Percentiles rank a stretch among this genome's conserved stretches.
These are phyloP conservation scores for Sarcophaga subvicina DNA, from an alignment of 2,888 invertebrate species.

Conservation along the genomic window DNA sequence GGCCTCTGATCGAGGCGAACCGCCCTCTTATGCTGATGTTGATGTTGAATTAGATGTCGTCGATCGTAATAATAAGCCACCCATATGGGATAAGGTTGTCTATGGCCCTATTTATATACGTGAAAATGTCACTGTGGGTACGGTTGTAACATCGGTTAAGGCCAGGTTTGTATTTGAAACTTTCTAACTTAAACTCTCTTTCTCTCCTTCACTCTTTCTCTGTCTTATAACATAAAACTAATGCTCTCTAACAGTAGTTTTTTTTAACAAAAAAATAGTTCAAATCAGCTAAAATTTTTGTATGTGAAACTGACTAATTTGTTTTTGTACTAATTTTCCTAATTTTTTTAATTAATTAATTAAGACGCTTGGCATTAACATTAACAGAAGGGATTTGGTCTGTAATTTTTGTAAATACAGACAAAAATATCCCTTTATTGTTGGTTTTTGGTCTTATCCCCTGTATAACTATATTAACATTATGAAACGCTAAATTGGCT, in stretches of 20 bases:
- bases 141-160: slow-evolving; percentile 98
- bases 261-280: background rate
- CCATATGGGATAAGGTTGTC: slow-evolving; percentile 96
- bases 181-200: slow-evolving; percentile 4
- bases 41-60: slow-evolving; percentile 99
- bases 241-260: background rate
- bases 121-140: slow-evolving; percentile 99
- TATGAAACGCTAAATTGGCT: slow-evolving; percentile 28
- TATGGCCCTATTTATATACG: slow-evolving; percentile 99
- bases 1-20: slow-evolving; percentile 97
- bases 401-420: slow-evolving; percentile 2
- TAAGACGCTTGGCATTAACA: background rate
- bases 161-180: slow-evolving; percentile 93
- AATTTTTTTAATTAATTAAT: slow-evolving; percentile 7
- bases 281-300: slow-evolving; percentile 3
- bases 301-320: slow-evolving; percentile 5
- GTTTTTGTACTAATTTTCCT: slow-evolving; percentile 20
- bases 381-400: slow-evolving; percentile 2
- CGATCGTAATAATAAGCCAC: slow-evolving; percentile 99
- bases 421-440: background rate
- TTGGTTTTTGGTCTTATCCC: slow-evolving; percentile 30
- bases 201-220: slow-evolving; percentile 29
- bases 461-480: background rate
- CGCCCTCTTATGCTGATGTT: slow-evolving; percentile 96
- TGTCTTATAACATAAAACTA: background rate